Evolutionary conservation across 2,797 vertebrate genomes (phyloP).

Genomic region (Chloroceryle amazona): DNA sequence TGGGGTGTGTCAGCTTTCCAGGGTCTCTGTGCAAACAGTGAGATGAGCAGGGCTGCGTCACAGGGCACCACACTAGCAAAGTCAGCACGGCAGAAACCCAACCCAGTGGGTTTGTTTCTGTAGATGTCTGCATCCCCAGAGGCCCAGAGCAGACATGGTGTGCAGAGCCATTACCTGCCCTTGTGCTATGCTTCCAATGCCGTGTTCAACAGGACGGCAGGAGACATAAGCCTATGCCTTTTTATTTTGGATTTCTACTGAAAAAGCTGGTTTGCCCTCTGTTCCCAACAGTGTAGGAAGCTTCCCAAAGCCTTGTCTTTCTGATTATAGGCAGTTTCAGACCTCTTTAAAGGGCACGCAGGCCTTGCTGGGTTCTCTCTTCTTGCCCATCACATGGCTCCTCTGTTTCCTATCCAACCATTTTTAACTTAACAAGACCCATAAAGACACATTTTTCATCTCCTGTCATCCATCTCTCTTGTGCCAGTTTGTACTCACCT

Average conservation of each 20-base stretch:
- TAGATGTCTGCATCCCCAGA: neutral
- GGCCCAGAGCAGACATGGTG: neutral
- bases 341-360: neutral
- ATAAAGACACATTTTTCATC: neutral
- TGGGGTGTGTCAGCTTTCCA: neutral
- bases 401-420: neutral
- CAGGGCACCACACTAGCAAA: neutral
- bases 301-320: constrained; percentile 26
- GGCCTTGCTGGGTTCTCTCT: neutral
- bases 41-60: neutral
- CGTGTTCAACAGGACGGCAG: neutral
- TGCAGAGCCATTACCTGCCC: neutral
- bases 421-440: neutral
- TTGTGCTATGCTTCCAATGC: neutral
- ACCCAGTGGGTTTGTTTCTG: neutral
- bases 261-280: neutral
- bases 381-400: neutral
- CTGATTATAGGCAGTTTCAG: constrained; percentile 19
- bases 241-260: neutral
- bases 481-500: neutral
- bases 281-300: neutral
- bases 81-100: neutral
- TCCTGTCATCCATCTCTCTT: neutral
- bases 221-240: neutral
- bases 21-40: neutral